Evolutionary conservation across 2,797 vertebrate species (phyloP).

Genomic region (Scolopax rusticola): DNA sequence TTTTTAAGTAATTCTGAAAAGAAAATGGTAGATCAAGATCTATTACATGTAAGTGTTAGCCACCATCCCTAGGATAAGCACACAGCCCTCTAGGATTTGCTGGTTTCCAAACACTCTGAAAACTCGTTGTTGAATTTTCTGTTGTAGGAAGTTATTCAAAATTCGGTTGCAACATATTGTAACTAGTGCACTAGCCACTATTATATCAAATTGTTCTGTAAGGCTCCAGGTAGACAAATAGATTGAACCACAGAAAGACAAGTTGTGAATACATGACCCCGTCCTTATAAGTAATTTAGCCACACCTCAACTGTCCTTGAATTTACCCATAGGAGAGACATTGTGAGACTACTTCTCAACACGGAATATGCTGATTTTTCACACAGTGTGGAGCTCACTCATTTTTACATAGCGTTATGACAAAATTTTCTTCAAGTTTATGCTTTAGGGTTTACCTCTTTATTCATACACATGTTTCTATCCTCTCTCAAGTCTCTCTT

Average conservation of each 20-base stretch:
- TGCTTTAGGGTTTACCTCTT: neutral
- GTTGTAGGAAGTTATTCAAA: neutral
- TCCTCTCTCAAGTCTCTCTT: neutral
- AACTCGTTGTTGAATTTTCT: neutral
- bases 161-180: neutral
- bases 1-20: neutral
- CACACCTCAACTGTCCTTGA: neutral
- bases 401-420: neutral
- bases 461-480: neutral
- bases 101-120: neutral
- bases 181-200: neutral
- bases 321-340: neutral
- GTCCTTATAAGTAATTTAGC: neutral
- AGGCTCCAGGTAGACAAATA: neutral
- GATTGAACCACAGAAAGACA: neutral
- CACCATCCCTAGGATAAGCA: neutral
- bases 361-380: neutral
- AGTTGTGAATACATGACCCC: neutral
- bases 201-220: neutral
- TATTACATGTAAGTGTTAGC: neutral
- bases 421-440: neutral
- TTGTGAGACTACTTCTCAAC: neutral
- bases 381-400: neutral
- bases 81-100: neutral
- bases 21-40: neutral